Evolutionary conservation across 2,113 vertebrate species (phyloP).

Genomic region (Colistium nudipinnis): DNA sequence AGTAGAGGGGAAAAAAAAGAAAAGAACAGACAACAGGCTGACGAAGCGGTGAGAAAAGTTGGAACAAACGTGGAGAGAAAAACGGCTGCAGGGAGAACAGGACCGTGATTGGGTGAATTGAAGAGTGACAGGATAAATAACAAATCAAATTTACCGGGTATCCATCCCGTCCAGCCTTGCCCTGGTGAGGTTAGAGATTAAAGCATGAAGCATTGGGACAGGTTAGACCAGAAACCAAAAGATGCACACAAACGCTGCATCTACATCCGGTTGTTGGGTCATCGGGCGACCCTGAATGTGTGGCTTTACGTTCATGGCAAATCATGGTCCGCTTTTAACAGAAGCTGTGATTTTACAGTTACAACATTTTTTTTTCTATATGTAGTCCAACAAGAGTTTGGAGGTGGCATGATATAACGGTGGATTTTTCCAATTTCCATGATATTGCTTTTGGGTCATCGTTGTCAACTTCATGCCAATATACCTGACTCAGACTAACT

Average conservation of each 20-base stretch:
- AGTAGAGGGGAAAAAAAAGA: not conserved
- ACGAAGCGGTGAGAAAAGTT: not conserved
- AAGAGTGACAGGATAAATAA: constrained; percentile 67
- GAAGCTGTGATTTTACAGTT: not conserved
- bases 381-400: not conserved
- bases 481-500: not conserved
- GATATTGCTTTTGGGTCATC: not conserved
- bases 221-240: constrained; percentile 58
- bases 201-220: constrained; percentile 72
- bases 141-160: constrained; percentile 93
- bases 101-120: constrained; percentile 34
- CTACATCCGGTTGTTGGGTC: not conserved
- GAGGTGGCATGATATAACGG: not conserved
- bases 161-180: constrained; percentile 95
- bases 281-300: not conserved
- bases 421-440: not conserved
- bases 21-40: not conserved
- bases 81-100: not conserved
- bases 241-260: constrained; percentile 35
- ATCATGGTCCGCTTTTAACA: not conserved
- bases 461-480: not conserved
- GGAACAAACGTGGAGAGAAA: not conserved
- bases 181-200: constrained; percentile 89
- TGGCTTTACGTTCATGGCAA: constrained; percentile 6
- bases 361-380: not conserved